Evolutionary conservation across 1,140 invertebrate species (phyloP).

Genomic region (Rhopalosiphum padi): DNA sequence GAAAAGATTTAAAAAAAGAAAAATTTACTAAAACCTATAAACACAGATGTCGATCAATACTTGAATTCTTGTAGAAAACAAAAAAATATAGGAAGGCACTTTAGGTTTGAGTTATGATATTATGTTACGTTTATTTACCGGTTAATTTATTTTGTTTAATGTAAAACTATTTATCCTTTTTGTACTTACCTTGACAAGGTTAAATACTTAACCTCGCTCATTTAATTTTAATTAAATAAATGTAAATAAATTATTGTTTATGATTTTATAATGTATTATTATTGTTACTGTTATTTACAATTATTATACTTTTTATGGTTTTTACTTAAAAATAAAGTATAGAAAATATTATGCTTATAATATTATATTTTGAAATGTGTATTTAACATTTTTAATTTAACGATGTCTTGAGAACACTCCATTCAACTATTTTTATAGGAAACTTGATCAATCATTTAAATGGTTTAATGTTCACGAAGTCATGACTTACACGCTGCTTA

Average conservation of each 20-base stretch:
- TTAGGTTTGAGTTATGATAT: neutral
- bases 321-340: constrained; percentile 18
- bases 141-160: constrained; percentile 26
- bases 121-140: neutral
- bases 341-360: neutral
- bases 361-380: neutral
- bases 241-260: constrained; percentile 40
- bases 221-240: constrained; percentile 3
- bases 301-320: constrained; percentile 6
- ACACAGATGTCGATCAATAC: neutral
- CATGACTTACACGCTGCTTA: no score
- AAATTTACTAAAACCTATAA: neutral
- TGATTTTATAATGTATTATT: constrained; percentile 17
- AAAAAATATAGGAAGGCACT: neutral
- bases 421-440: neutral
- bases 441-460: neutral
- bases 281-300: constrained; percentile 35
- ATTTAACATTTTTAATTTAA: neutral
- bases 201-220: constrained; percentile 38
- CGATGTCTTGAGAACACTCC: neutral
- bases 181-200: constrained; percentile 32
- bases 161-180: neutral
- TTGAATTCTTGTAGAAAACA: neutral
- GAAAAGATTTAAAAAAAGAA: neutral
- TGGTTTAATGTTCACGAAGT: neutral